Conservation (phyloP, 2,113 vertebrate genomes). For the Perccottus glenii region DNA sequence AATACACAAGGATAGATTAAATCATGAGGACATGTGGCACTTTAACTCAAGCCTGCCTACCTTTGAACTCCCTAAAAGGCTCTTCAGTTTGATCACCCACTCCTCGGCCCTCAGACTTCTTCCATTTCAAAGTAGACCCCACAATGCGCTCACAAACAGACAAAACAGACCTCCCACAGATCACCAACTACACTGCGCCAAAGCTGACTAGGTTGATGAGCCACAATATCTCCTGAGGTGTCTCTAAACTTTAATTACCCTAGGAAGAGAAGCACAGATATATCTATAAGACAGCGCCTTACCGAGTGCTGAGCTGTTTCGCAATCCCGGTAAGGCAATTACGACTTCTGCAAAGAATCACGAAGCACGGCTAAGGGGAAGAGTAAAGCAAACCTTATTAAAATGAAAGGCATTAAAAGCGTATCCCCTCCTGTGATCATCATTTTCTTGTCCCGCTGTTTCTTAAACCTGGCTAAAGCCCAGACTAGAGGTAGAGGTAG, state of each 20-base stretch:
- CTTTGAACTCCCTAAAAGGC: conserved; percentile 41
- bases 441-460: conserved; percentile 42
- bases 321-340: conserved; percentile 54
- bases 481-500: conserved; percentile 26
- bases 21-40: conserved; percentile 34
- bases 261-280: conserved; percentile 41
- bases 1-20: conserved; percentile 45
- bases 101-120: conserved; percentile 35
- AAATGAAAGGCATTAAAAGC: conserved; percentile 54
- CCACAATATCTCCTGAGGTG: conserved; percentile 55
- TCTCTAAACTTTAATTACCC: conserved; percentile 61
- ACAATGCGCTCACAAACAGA: conserved; percentile 1
- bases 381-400: conserved; percentile 55
- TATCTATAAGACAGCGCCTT: conserved; percentile 51
- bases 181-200: conserved; percentile 24
- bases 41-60: conserved; percentile 21
- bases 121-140: conserved; percentile 25
- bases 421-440: conserved; percentile 38
- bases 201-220: conserved; percentile 38
- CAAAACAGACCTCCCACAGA: conserved; percentile 29
- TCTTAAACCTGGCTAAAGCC: conserved; percentile 43
- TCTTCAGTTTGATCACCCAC: conserved; percentile 49
- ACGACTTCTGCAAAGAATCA: conserved; percentile 40
- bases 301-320: conserved; percentile 19
- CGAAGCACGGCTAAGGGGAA: conserved; percentile 39